Conservation (phyloP, 2,888 invertebrate genomes). For the Drosophila parthenogenetica region DNA sequence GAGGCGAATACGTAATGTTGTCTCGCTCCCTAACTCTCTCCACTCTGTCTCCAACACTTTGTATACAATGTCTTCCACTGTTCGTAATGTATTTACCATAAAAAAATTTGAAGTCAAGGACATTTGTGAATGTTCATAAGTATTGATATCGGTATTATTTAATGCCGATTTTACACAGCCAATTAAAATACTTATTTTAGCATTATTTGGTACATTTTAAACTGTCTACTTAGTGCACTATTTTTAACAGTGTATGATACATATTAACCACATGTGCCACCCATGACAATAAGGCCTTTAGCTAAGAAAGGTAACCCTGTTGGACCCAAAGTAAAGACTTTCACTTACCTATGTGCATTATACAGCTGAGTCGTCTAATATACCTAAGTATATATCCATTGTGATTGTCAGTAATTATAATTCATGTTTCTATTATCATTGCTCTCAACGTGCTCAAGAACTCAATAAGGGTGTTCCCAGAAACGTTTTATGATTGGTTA, state of each 20-base stretch:
- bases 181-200: too few species aligned
- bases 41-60: slow-evolving; percentile 8
- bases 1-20: slow-evolving; percentile 10
- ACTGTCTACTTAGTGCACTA: neutral
- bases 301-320: neutral
- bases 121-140: too few species aligned
- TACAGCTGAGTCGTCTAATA: neutral
- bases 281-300: neutral
- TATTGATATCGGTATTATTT: too few species aligned
- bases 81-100: too few species aligned
- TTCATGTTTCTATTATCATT: too few species aligned
- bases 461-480: too few species aligned
- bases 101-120: too few species aligned
- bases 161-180: too few species aligned
- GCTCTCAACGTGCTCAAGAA: too few species aligned
- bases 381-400: neutral
- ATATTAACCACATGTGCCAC: neutral
- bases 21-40: neutral
- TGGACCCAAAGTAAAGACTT: neutral
- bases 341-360: neutral
- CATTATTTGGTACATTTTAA: neutral
- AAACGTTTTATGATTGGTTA: too few species aligned
- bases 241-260: neutral
- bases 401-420: neutral
- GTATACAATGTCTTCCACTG: neutral